Evolutionary conservation across 2,888 invertebrate species (phyloP).

Genomic region (Melanostoma scalare): DNA sequence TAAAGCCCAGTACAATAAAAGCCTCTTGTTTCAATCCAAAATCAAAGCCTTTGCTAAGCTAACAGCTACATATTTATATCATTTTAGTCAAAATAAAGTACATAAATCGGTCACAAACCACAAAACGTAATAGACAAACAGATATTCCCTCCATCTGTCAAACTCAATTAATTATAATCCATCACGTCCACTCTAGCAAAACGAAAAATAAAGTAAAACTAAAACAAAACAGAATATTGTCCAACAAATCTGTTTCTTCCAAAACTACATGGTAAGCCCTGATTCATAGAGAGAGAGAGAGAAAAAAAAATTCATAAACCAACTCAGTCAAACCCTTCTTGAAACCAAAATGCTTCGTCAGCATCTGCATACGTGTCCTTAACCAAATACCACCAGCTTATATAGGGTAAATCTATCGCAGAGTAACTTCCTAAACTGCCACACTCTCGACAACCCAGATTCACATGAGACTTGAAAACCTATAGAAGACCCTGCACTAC

Average conservation of each 20-base stretch:
- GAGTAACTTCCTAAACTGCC: constrained; percentile 57
- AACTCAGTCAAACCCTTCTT: constrained; percentile 20
- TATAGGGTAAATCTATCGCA: constrained; percentile 40
- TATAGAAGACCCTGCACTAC: constrained; percentile 42
- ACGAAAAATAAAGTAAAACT: constrained; percentile 34
- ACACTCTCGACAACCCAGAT: constrained; percentile 23
- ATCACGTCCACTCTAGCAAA: constrained; percentile 56
- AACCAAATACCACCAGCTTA: constrained; percentile 44
- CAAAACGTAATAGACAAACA: constrained; percentile 37
- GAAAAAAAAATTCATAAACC: constrained; percentile 33
- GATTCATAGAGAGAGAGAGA: neutral
- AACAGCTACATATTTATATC: constrained; percentile 2
- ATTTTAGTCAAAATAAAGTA: constrained; percentile 26
- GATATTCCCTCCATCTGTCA: constrained; percentile 36
- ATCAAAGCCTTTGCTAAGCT: too few relatives aligned
- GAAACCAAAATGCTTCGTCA: constrained; percentile 53
- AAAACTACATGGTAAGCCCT: constrained; percentile 36
- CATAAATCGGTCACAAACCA: constrained; percentile 48
- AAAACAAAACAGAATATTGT: constrained; percentile 28
- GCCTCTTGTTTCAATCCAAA: too few relatives aligned
- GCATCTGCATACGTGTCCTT: constrained; percentile 67
- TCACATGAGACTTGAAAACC: constrained; percentile 19
- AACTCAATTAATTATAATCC: constrained; percentile 72
- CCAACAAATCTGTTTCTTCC: constrained; percentile 13
- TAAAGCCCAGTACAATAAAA: too few relatives aligned